Percentiles rank a stretch among this genome's conserved stretches.
phyloP scores from a whole-genome alignment of 2,797 vertebrate genomes.

The Podarcis siculus region DNA sequence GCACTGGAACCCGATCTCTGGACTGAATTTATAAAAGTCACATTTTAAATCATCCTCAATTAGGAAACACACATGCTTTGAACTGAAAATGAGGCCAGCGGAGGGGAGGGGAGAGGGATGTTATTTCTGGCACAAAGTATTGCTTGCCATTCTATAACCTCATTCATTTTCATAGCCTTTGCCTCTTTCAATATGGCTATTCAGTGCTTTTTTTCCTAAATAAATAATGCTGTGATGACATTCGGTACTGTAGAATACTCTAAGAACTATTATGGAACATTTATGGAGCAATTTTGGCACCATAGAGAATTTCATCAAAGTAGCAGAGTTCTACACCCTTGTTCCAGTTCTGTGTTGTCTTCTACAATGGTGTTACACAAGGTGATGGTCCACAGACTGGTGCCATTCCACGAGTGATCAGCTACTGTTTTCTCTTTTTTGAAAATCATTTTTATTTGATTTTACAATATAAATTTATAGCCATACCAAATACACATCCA shows the following conservation, averaged over 20 bases:
- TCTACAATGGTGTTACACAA: too few species aligned
- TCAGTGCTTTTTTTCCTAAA: neutral
- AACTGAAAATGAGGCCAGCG: neutral
- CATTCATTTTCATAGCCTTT: neutral
- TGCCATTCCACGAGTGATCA: too few species aligned
- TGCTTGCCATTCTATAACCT: neutral
- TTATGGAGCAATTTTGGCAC: neutral
- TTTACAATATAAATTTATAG: too few species aligned
- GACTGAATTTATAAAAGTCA: neutral
- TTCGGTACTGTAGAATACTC: neutral
- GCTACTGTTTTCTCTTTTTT: too few species aligned
- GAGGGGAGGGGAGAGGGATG: neutral
- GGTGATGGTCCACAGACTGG: too few species aligned
- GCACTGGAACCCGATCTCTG: neutral
- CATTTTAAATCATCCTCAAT: neutral
- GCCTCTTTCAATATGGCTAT: neutral
- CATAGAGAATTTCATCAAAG: neutral
- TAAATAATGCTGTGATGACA: neutral
- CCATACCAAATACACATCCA: too few species aligned
- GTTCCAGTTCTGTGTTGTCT: too few species aligned
- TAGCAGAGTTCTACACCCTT: too few species aligned
- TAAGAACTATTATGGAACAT: neutral
- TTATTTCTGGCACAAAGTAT: slow-evolving; percentile 16
- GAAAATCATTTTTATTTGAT: too few species aligned
- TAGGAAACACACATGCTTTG: neutral